phyloP scores from a whole-genome alignment of 2,113 vertebrate species.

The Hirundichthys speculiger region DNA sequence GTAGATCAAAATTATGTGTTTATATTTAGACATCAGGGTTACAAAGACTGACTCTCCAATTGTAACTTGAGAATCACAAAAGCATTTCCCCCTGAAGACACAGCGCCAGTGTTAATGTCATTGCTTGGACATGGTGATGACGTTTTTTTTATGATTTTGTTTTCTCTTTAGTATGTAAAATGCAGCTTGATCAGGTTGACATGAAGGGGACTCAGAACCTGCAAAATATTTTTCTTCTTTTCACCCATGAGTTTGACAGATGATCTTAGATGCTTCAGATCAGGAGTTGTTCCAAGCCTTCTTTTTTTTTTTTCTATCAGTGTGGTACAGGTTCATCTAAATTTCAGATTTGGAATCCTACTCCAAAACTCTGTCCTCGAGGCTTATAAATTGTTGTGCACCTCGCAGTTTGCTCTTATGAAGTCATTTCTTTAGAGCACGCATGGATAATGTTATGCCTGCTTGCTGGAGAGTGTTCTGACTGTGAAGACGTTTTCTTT shows the following conservation, averaged over 20 bases:
- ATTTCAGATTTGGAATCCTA: background rate
- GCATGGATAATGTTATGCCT: background rate
- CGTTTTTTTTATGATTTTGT: too few species aligned
- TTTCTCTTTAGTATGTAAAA: too few species aligned
- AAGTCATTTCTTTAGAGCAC: background rate
- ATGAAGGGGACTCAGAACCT: background rate
- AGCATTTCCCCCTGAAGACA: too few species aligned
- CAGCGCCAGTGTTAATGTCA: too few species aligned
- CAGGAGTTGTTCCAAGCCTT: background rate
- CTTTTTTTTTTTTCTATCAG: background rate
- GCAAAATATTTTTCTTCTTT: background rate
- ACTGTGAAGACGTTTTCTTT: background rate
- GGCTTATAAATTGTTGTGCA: background rate
- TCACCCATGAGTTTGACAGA: too few species aligned
- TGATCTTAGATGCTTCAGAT: too few species aligned
- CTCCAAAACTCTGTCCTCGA: background rate
- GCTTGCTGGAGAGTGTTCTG: background rate
- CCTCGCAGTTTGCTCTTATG: background rate
- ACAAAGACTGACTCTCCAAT: too few species aligned
- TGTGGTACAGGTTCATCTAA: background rate
- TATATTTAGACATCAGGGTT: too few species aligned
- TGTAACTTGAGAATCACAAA: too few species aligned
- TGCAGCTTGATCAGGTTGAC: too few species aligned
- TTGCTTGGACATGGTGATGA: too few species aligned
- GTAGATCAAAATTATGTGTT: too few species aligned